Evolutionary conservation across 2,888 invertebrate species (phyloP).

Genomic region (Trissoscelio sp.): DNA sequence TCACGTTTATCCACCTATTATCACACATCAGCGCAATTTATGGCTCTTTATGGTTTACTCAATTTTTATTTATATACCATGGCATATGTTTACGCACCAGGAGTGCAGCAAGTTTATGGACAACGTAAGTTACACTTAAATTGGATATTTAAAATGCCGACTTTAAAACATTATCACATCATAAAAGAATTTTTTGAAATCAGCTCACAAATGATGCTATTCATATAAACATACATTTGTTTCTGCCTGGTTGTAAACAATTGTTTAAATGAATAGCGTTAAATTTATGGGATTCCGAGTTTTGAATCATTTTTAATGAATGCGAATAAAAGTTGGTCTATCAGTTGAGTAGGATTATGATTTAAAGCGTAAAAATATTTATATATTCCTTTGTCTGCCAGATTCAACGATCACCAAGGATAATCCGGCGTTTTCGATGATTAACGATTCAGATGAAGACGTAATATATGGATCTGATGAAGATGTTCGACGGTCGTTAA

Average conservation of each 20-base stretch:
- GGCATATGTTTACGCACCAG: slow-evolving; percentile 97
- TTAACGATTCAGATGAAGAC: slow-evolving; percentile 98
- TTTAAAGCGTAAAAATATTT: slow-evolving; percentile 1
- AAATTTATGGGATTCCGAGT: neutral
- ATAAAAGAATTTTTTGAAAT: neutral
- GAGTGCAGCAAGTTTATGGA: slow-evolving; percentile 91
- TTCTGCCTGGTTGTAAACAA: no score
- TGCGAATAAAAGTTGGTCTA: neutral
- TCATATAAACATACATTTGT: no score
- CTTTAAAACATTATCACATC: neutral
- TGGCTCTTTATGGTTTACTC: slow-evolving; percentile 96
- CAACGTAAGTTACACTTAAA: slow-evolving; percentile 84
- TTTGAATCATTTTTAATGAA: neutral
- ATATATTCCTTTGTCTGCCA: slow-evolving; percentile 78
- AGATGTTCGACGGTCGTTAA: slow-evolving; percentile 92
- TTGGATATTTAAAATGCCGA: neutral
- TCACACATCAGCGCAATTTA: slow-evolving; percentile 96
- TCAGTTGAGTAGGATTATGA: neutral
- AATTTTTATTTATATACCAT: slow-evolving; percentile 97
- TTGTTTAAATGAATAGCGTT: no score
- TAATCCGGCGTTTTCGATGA: slow-evolving; percentile 99
- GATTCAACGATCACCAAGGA: slow-evolving; percentile 97
- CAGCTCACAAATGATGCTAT: neutral
- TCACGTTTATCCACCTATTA: slow-evolving; percentile 94
- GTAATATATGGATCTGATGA: slow-evolving; percentile 97